phyloP scores from a whole-genome alignment of 1,140 invertebrate species.

The Sitodiplosis mosellana region DNA sequence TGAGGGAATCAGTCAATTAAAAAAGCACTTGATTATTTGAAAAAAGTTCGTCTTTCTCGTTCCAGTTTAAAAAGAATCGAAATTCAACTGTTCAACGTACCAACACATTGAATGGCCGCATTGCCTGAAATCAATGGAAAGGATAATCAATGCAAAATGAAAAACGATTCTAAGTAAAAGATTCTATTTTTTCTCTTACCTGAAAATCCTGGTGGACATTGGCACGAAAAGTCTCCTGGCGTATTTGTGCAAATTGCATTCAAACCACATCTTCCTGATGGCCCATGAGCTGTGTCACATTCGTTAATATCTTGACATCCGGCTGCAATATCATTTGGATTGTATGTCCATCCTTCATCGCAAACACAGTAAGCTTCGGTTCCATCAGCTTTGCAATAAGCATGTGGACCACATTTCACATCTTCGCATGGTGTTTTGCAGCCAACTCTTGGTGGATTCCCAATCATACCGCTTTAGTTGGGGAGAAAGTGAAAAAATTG shows the following conservation, averaged over 20 bases:
- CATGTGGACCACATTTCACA: conserved; percentile 71
- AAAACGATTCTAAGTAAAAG: too few species aligned
- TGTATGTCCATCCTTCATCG: conserved; percentile 82
- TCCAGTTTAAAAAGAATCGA: too few species aligned
- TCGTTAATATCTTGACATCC: conserved; percentile 89
- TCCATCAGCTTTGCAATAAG: conserved; percentile 74
- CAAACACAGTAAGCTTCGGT: conserved; percentile 82
- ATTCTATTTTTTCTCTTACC: too few species aligned
- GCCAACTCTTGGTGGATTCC: conserved; percentile 53
- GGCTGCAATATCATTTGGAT: conserved; percentile 69
- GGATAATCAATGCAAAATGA: too few species aligned
- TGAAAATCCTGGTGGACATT: conserved; percentile 60
- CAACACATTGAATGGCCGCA: conserved; percentile 48
- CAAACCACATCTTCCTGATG: conserved; percentile 59
- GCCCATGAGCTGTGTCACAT: conserved; percentile 60
- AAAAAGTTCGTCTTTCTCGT: too few species aligned
- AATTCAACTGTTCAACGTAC: too few species aligned
- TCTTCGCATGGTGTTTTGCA: conserved; percentile 86
- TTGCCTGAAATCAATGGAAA: too few species aligned
- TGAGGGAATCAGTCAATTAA: too few species aligned
- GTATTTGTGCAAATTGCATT: conserved; percentile 73
- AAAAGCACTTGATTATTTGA: too few species aligned
- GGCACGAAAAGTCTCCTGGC: conserved; percentile 54
- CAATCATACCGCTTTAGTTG: conserved; percentile 60
- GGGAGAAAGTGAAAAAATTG: too few species aligned